Conservation (phyloP, 92 coral and sea anemone species). For the Porites cylindrica region DNA sequence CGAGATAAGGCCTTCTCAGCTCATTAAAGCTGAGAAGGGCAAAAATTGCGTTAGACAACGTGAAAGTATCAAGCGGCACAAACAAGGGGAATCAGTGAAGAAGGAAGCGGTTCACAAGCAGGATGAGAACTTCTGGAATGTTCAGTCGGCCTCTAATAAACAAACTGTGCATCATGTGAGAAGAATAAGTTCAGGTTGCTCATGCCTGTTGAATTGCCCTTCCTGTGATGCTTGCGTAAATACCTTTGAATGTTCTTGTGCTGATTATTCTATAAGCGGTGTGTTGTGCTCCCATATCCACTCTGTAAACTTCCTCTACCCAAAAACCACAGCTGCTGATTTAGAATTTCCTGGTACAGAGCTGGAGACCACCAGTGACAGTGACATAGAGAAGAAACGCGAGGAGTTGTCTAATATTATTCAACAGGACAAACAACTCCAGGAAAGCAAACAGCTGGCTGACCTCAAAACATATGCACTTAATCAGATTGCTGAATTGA, state of each 20-base stretch:
- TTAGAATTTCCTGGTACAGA: neutral
- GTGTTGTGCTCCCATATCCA: slow-evolving; percentile 37
- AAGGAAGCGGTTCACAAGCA: slow-evolving; percentile 17
- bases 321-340: too few species aligned
- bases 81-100: slow-evolving; percentile 21
- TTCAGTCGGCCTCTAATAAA: slow-evolving; percentile 14
- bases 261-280: slow-evolving; percentile 15
- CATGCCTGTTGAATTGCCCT: slow-evolving; percentile 20
- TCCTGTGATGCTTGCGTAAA: slow-evolving; percentile 10
- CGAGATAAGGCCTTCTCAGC: slow-evolving; percentile 44
- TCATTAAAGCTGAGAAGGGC: slow-evolving; percentile 59
- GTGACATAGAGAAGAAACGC: slow-evolving; percentile 14
- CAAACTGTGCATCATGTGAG: slow-evolving; percentile 23
- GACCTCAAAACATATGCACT: slow-evolving; percentile 15
- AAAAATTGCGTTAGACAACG: slow-evolving; percentile 34
- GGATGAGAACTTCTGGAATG: slow-evolving; percentile 35
- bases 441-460: slow-evolving; percentile 10
- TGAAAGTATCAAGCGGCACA: slow-evolving; percentile 46
- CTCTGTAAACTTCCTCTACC: slow-evolving; percentile 13
- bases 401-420: slow-evolving; percentile 1
- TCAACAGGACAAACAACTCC: neutral
- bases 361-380: slow-evolving; percentile 16
- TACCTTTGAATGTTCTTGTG: slow-evolving; percentile 30
- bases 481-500: slow-evolving; percentile 5
- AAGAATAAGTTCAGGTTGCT: neutral